These are phyloP conservation scores for Embiotoca jacksoni DNA, from an alignment of 2,113 vertebrate species.

Conservation along the genomic window DNA sequence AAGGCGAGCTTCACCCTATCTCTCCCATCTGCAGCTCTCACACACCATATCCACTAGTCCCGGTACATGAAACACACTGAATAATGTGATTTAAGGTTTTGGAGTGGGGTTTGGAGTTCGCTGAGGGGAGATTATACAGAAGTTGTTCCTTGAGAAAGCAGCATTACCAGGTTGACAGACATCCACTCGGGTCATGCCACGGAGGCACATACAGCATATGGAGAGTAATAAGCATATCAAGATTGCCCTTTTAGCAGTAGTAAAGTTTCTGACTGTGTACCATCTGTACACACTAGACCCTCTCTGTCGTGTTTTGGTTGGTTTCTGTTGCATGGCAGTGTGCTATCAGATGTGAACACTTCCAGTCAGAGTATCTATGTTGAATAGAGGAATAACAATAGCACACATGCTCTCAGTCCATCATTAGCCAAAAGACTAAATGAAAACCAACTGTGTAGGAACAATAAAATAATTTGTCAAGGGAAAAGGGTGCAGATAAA, in stretches of 20 bases:
- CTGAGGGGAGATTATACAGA: conserved; percentile 36
- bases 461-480: conserved; percentile 86
- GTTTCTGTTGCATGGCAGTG: conserved; percentile 33
- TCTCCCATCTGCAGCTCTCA: conserved; percentile 74
- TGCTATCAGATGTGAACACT: conserved; percentile 66
- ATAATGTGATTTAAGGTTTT: conserved; percentile 78
- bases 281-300: conserved; percentile 23
- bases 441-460: conserved; percentile 85
- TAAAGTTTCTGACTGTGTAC: not conserved
- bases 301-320: conserved; percentile 39
- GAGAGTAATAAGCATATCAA: conserved; percentile 40
- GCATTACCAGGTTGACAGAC: conserved; percentile 48
- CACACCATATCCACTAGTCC: conserved; percentile 51
- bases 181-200: conserved; percentile 38
- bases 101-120: conserved; percentile 44
- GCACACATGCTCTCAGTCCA: conserved; percentile 67
- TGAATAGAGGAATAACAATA: conserved; percentile 65
- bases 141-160: conserved; percentile 45
- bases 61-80: conserved; percentile 58
- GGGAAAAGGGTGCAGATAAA: conserved; percentile 85
- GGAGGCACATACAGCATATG: conserved; percentile 27
- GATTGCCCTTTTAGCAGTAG: conserved; percentile 14
- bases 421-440: conserved; percentile 81
- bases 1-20: conserved; percentile 66
- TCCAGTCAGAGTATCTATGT: conserved; percentile 54